A percentile compares a stretch with the other conserved stretches of the same genome.
These are phyloP conservation scores for Palaemon carinicauda DNA, from an alignment of 1,140 invertebrate genomes.

Conservation along the genomic window DNA sequence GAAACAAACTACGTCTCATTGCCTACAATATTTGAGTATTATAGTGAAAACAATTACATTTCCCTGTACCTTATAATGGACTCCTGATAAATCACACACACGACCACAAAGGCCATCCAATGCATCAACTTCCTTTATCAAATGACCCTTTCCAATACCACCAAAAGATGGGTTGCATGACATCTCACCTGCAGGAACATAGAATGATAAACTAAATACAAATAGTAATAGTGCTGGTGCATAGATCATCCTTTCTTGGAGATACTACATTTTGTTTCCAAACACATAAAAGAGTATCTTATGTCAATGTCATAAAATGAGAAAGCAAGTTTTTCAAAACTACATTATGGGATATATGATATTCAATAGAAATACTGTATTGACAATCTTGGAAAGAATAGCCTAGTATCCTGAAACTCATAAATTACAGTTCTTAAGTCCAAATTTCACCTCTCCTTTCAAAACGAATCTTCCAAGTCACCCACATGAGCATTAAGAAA, in stretches of 20 bases:
- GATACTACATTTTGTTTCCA: not conserved
- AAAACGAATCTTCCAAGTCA: not conserved
- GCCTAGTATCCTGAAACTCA: too few species aligned
- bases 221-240: not conserved
- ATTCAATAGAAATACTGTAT: too few species aligned
- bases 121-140: conserved; percentile 92
- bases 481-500: not conserved
- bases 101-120: conserved; percentile 86
- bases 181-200: conserved; percentile 81
- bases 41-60: not conserved
- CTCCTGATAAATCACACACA: conserved; percentile 85
- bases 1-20: not conserved
- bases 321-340: too few species aligned
- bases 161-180: conserved; percentile 96
- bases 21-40: not conserved
- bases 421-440: too few species aligned
- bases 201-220: not conserved
- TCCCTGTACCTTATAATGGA: conserved; percentile 74
- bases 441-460: not conserved
- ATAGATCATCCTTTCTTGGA: too few species aligned
- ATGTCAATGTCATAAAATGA: too few species aligned
- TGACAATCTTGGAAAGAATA: too few species aligned
- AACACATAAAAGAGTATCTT: not conserved
- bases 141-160: conserved; percentile 93
- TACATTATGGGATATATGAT: too few species aligned